Evolutionary conservation across 2,888 invertebrate genomes (phyloP).

Genomic region (Netelia melanura): DNA sequence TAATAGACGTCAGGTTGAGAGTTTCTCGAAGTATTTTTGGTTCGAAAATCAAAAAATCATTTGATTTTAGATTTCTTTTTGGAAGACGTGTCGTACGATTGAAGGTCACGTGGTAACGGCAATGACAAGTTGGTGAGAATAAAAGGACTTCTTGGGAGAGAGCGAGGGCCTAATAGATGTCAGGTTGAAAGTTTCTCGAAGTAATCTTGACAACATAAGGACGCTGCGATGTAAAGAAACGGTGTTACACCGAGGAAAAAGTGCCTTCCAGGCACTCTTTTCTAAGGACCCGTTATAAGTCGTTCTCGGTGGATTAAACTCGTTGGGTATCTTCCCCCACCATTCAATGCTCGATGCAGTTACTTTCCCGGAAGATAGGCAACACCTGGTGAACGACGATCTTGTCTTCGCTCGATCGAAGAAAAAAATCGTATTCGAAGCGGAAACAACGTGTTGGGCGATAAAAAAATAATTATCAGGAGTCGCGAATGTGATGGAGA

Average conservation of each 20-base stretch:
- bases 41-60: neutral
- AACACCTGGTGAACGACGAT: conserved; percentile 58
- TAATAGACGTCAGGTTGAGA: conserved; percentile 19
- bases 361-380: conserved; percentile 66
- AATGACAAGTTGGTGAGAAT: conserved; percentile 16
- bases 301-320: conserved; percentile 78
- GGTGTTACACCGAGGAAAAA: conserved; percentile 20
- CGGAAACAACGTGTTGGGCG: too few species aligned
- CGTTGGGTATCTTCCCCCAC: conserved; percentile 51
- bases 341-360: conserved; percentile 50
- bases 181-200: conserved; percentile 18
- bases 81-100: neutral
- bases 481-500: too few species aligned
- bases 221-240: conserved; percentile 20
- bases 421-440: neutral
- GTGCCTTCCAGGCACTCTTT: conserved; percentile 18
- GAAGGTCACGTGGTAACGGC: conserved; percentile 42
- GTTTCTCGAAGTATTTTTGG: conserved; percentile 19
- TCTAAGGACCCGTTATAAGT: conserved; percentile 76
- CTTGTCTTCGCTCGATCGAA: conserved; percentile 8
- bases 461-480: too few species aligned
- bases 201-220: conserved; percentile 29
- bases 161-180: conserved; percentile 5
- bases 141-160: conserved; percentile 37
- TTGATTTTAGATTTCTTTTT: neutral